phyloP scores from a whole-genome alignment of 2,888 invertebrate species.

The Frankliniella intonsa region DNA sequence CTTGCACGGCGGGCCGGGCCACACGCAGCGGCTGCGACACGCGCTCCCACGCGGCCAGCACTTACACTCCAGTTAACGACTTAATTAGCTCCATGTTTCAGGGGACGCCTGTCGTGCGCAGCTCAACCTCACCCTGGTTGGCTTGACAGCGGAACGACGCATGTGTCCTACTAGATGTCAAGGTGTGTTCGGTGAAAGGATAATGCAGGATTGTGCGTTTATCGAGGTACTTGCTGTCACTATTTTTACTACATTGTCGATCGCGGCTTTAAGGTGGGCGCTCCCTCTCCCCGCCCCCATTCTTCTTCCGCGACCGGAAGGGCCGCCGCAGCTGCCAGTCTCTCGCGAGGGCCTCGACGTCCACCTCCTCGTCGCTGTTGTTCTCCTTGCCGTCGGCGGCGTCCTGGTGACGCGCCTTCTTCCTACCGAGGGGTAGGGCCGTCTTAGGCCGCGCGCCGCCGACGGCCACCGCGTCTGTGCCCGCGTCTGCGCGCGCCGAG shows the following conservation, averaged over 20 bases:
- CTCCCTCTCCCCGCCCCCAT: neutral
- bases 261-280: neutral
- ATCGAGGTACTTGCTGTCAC: too few species aligned
- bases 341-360: neutral
- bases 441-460: conserved; percentile 6
- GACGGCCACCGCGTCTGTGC: neutral
- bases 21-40: neutral
- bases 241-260: neutral
- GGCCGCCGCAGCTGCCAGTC: neutral
- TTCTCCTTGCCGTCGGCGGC: neutral
- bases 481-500: neutral
- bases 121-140: neutral
- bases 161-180: neutral
- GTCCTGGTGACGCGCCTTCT: neutral
- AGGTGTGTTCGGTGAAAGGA: neutral
- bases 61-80: neutral
- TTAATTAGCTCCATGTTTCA: neutral
- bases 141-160: neutral
- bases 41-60: neutral
- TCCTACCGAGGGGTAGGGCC: neutral
- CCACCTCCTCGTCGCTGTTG: neutral
- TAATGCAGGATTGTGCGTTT: too few species aligned
- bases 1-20: neutral
- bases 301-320: neutral
- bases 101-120: too few species aligned